A percentile compares a stretch with the other conserved stretches of the same genome.
These are phyloP conservation scores for Eptatretus atami DNA, from an alignment of 2,797 vertebrate species.

Conservation along the genomic window DNA sequence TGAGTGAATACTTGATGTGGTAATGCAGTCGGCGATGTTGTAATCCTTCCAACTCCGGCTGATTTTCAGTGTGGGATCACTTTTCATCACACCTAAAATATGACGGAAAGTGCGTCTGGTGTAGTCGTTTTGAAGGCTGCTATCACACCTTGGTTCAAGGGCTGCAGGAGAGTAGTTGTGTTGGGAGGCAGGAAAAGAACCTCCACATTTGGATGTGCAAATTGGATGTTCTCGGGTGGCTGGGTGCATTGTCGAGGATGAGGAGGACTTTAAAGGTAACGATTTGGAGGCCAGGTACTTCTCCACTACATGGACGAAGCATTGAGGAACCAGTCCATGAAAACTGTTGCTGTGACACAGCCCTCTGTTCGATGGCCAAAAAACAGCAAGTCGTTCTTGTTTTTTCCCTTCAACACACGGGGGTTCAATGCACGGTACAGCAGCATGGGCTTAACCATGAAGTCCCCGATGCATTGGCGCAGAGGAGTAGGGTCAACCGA, in stretches of 20 bases:
- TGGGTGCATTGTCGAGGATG: constrained; percentile 1
- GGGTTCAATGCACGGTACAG: not conserved
- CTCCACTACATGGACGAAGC: not conserved
- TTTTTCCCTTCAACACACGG: not conserved
- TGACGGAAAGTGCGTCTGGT: not conserved
- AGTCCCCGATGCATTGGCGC: constrained; percentile 2
- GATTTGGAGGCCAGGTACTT: not conserved
- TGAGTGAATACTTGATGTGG: not conserved
- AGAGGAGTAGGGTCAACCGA: not conserved
- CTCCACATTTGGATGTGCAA: not conserved
- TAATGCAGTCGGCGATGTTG: not conserved
- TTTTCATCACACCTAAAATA: not conserved
- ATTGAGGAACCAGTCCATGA: constrained; percentile 1
- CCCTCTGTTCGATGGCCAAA: not conserved
- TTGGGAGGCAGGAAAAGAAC: not conserved
- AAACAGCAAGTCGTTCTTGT: not conserved
- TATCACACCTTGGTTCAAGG: not conserved
- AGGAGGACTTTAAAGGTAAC: not conserved
- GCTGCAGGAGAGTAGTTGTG: not conserved
- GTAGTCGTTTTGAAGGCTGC: not conserved
- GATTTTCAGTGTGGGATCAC: not conserved
- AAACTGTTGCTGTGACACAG: not conserved
- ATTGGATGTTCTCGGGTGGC: not conserved
- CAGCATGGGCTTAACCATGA: not conserved
- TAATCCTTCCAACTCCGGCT: not conserved